Evolutionary conservation across 2,888 invertebrate species (phyloP).

Genomic region (Colostygia pectinataria): DNA sequence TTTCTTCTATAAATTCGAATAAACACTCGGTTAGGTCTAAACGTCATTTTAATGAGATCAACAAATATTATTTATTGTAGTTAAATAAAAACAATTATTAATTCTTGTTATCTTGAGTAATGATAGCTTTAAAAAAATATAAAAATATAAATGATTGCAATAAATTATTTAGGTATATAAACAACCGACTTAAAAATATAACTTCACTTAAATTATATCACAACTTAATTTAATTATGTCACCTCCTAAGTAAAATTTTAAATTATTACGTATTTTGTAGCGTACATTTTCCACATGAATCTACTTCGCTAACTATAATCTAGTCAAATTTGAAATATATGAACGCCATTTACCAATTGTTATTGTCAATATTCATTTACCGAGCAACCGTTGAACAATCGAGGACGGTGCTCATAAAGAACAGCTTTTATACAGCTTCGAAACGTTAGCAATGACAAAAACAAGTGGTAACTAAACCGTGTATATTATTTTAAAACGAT

Average conservation of each 20-base stretch:
- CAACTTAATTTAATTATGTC: constrained; percentile 51
- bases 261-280: constrained; percentile 27
- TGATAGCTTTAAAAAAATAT: not conserved
- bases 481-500: too few relatives aligned
- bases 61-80: constrained; percentile 19
- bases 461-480: too few relatives aligned
- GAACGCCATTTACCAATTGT: too few relatives aligned
- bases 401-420: too few relatives aligned
- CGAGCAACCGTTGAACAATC: too few relatives aligned
- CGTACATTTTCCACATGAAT: constrained; percentile 27
- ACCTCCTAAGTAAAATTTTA: constrained; percentile 56
- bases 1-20: constrained; percentile 30
- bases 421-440: too few relatives aligned
- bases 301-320: constrained; percentile 13
- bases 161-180: not conserved
- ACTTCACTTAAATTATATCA: constrained; percentile 40
- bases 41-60: constrained; percentile 8
- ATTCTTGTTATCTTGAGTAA: too few relatives aligned
- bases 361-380: too few relatives aligned
- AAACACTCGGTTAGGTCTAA: constrained; percentile 17
- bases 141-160: not conserved
- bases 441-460: too few relatives aligned
- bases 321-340: constrained; percentile 1
- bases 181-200: constrained; percentile 5
- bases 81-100: too few relatives aligned